Evolutionary conservation across 2,888 invertebrate genomes (phyloP), one percentile per base, ranked within the genome.

Genomic region (Strigamia transsilvanica): DNA sequence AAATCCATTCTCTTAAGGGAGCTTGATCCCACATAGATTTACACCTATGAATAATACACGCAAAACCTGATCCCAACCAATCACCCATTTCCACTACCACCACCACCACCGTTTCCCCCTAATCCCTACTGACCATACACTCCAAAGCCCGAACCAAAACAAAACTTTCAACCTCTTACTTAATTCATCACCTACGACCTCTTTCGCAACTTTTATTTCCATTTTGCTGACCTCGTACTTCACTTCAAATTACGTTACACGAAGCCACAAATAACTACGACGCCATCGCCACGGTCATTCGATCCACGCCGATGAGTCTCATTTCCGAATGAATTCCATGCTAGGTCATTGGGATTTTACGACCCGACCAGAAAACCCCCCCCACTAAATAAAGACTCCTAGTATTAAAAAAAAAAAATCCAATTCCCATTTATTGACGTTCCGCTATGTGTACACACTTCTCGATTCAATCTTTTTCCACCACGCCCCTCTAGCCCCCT

Each of bases 261-360:
- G 73, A 73, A n/a, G 27, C 73, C 73, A 73, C 73, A 73, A 73
- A 73, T 73, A 73, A 73, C 73, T 5, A 32, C 73, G 73, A 73
- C 73, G 32, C 73, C 73, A 73, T 73, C 27, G 73, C 73, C 73
- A 13, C 15, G 73, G 32, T 15, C 32, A 73, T 73, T 73, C 73
- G 73, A 73, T 73, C 73, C 73, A 13, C 27, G 73, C 32, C 73
- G 73, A 73, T 73, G 73, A 27, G 73, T 32, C 73, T 73, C 73
- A 73, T 73, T 73, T 73, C 73, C 73, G 73, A 73, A 73, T 73
- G 73, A 73, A 73, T 73, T 73, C 73, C 73, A 32, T 73, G 73
- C 73, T 73, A 27, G 73, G 27, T 73, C 73, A 73, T 73, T 73
- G 73, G 12, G 13, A 73, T 73, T 73, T 73, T 73, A 73, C 73